Percentiles rank a stretch among this genome's conserved stretches.
These are phyloP conservation scores for Cepaea hortensis DNA, from an alignment of 2,888 invertebrate species.

Conservation along the genomic window DNA sequence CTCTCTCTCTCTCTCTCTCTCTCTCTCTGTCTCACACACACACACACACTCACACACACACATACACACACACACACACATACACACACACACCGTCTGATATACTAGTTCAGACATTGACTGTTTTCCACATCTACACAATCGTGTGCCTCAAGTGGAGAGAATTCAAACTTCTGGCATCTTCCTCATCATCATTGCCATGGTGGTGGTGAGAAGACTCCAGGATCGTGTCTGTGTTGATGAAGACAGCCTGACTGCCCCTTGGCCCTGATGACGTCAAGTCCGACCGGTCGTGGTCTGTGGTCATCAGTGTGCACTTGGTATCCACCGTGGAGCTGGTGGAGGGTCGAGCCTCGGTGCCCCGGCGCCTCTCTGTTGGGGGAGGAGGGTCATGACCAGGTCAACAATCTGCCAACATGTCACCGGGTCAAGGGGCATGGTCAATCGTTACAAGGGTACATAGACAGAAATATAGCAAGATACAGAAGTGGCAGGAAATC, in stretches of 20 bases:
- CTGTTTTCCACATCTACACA: not conserved
- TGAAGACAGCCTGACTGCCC: not conserved
- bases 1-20: no score
- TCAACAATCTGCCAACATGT: not conserved
- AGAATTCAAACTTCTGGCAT: not conserved
- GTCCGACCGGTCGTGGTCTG: not conserved
- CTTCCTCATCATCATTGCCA: not conserved
- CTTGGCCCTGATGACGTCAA: not conserved
- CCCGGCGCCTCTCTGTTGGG: not conserved
- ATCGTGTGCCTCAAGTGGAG: not conserved
- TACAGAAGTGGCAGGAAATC: no score
- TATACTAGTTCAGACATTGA: no score
- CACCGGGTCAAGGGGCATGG: no score
- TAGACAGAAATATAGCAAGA: no score
- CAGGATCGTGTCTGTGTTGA: not conserved
- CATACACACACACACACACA: no score
- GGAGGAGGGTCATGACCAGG: not conserved
- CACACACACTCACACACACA: no score
- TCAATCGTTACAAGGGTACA: not conserved
- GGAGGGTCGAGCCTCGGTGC: not conserved
- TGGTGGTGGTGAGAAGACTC: not conserved
- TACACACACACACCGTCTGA: no score
- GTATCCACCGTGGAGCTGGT: conserved; percentile 24
- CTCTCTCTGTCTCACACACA: no score
- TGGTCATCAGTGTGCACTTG: conserved; percentile 8